Base-by-base conservation (phyloP, 2,113 vertebrate genomes). In the Anseranas semipalmata region DNA sequence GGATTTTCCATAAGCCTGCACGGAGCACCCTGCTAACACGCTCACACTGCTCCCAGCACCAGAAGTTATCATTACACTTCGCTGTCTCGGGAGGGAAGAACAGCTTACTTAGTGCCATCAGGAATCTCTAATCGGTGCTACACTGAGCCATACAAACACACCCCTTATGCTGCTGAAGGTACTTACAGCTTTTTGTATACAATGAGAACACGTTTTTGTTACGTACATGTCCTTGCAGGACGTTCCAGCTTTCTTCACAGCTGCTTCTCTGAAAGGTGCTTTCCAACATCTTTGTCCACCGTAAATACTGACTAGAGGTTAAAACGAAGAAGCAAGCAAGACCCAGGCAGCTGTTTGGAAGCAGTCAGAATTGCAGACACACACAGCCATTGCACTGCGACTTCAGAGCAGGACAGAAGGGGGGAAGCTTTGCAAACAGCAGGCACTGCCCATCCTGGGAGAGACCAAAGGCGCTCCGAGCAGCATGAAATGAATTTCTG, bases 1-100 rank as follows among this genome's bases (percentile, higher is more conserved):
- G n/a, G 21, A 43, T 62, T 48, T 35, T 60, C 19, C 30, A 5
- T 2, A 11, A 66, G 41, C 33, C 39, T 55, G 18, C 67, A 37
- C 0, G 12, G 15, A 67, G 30, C 27, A 55, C 30, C 8, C 3
- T 3, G 18, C 18, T 45, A 45, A 65, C 1, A 1, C 5, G 37
- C 15, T 63, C 77, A 39, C 10, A 1, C 28, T 41, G 78, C 50
- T 89, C 48, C 74, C 60, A 28, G 53, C 7, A 35, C 73, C 41
- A 68, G 15, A 62, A 45, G 46, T 66, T 72, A 22, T 12, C 19
- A 3, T 28, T 20, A 28, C 32, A 37, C 58, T 63, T 50, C 0
- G 1, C 41, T 78, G 58, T 53, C 66, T 39, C 52, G 78, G 12
- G 59, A 8, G 77, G 78, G 66, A 83, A 66, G 52, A 72, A n/a